Evolutionary conservation across 1,140 invertebrate species (phyloP), one percentile per base, ranked within the genome.

Genomic region (Heliothis virescens): DNA sequence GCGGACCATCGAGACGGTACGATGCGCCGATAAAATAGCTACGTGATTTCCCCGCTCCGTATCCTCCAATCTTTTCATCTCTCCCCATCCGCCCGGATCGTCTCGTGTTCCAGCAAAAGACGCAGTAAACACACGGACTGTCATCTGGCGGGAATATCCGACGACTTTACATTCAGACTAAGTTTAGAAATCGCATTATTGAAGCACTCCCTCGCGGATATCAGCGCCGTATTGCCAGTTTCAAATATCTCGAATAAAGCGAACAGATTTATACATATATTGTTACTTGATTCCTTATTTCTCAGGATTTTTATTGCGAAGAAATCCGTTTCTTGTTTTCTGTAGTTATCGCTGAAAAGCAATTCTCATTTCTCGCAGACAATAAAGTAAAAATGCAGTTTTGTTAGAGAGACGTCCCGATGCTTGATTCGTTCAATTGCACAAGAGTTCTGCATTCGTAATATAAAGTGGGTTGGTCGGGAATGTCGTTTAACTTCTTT

Each of bases 61-160:
- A 89, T 89, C 84, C 81, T 85, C 80, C 88, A 89, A 93, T 92
- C 90, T 92, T 90, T 93, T 90, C 90, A 91, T 90, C 86, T 90
- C 77, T 74, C 74, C 79, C 79, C 67, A 79, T 72, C 71, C 83
- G 79, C 85, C 84, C 79, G 79, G 79, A 89, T 82, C 86, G 84
- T 85, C 83, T 63, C 81, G 75, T 81, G 50, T 82, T 63, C 79
- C 18, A 69, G 72, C 85, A 53, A 83, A 57, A 85, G 83, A 85
- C 83, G 87, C 80, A 86, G 87, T 92, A 89, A 92, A 89, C 87
- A 85, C 84, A 87, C 84, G 80, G 84, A 86, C 85, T 87, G 83
- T 89, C 91, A 89, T 91, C 88, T 88, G 87, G 83, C 86, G 82
- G 81, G 86, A 90, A 90, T 89, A 87, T 87, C 85, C 82, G 67